phyloP scores from a whole-genome alignment of 2,797 vertebrate genomes.

The Clamator glandarius region DNA sequence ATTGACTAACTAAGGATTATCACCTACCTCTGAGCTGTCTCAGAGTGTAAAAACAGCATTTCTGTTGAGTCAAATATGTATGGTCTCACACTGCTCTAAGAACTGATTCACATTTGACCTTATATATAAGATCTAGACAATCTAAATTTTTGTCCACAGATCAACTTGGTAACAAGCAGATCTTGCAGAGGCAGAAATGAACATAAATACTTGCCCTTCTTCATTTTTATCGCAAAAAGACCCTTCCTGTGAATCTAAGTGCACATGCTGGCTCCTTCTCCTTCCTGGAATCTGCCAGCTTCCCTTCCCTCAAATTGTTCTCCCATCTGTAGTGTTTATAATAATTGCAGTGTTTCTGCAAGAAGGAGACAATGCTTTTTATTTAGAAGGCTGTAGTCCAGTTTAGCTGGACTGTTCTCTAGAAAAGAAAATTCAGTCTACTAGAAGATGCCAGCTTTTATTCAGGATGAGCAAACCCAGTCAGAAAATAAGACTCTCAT shows the following conservation, averaged over 20 bases:
- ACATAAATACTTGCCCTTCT: neutral
- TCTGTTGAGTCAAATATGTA: neutral
- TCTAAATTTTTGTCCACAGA: neutral
- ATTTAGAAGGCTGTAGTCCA: conserved; percentile 28
- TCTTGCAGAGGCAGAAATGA: neutral
- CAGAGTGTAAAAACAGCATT: neutral
- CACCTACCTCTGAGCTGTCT: neutral
- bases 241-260: neutral
- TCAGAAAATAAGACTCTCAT: conserved; percentile 25
- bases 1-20: neutral
- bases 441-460: conserved; percentile 54
- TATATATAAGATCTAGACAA: neutral
- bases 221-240: neutral
- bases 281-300: neutral
- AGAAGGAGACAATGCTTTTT: conserved; percentile 21
- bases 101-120: neutral
- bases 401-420: neutral
- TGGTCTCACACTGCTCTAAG: neutral
- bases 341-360: conserved; percentile 27
- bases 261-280: neutral
- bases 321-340: conserved; percentile 22
- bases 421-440: conserved; percentile 16
- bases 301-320: conserved; percentile 18
- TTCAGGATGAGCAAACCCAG: conserved; percentile 52
- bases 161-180: neutral